These are phyloP conservation scores for Apomyelois bistriatella DNA, from an alignment of 2,888 invertebrate genomes.

Conservation along the genomic window DNA sequence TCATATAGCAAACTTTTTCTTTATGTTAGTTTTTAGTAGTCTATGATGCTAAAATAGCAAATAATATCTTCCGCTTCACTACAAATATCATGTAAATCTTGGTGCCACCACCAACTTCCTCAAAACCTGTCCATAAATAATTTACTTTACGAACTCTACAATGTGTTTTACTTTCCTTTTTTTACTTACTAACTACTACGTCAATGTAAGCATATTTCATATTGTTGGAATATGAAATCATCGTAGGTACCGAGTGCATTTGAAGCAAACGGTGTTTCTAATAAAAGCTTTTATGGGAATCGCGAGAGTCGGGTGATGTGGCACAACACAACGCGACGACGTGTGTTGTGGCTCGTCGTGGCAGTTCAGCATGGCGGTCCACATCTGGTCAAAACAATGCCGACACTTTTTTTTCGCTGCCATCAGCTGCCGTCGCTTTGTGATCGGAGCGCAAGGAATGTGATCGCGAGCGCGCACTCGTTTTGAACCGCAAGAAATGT, in stretches of 20 bases:
- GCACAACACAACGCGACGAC: neutral
- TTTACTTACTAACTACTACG: neutral
- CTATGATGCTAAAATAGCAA: no score
- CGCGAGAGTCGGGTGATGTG: slow-evolving; percentile 4
- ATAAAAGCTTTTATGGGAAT: slow-evolving; percentile 28
- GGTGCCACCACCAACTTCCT: no score
- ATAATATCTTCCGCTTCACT: no score
- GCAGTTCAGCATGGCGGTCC: neutral
- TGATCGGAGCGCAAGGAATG: slow-evolving; percentile 7
- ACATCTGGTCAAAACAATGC: slow-evolving; percentile 25
- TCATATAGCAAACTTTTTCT: no score
- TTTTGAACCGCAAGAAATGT: neutral
- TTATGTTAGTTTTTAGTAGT: no score
- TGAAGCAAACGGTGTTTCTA: slow-evolving; percentile 12
- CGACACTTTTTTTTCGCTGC: slow-evolving; percentile 24
- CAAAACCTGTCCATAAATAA: no score
- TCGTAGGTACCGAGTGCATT: slow-evolving; percentile 9
- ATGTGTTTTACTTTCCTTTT: no score
- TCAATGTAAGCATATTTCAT: slow-evolving; percentile 2
- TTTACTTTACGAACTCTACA: no score
- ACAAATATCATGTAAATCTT: no score
- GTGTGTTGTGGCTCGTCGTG: no score
- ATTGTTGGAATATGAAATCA: neutral
- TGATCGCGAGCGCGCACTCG: slow-evolving; percentile 7
- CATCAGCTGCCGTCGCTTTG: slow-evolving; percentile 21